Percentiles rank a stretch among this genome's conserved stretches.
These are phyloP conservation scores for Pterostichus madidus DNA, from an alignment of 2,888 invertebrate genomes.

Conservation along the genomic window DNA sequence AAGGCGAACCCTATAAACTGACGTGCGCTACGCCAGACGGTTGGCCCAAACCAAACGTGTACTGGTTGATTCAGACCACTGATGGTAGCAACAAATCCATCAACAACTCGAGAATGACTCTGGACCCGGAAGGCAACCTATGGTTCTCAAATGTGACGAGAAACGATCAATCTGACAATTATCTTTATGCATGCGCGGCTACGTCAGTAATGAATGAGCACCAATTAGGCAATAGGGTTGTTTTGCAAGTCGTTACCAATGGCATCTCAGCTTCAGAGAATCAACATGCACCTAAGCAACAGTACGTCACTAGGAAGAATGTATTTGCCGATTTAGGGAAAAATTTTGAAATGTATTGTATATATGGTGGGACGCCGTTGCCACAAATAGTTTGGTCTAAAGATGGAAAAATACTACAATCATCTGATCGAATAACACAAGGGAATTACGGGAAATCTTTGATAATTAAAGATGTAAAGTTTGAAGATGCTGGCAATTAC, in stretches of 20 bases:
- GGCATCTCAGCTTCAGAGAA: constrained; percentile 90
- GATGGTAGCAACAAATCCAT: constrained; percentile 91
- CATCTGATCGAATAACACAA: constrained; percentile 87
- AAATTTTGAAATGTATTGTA: constrained; percentile 93
- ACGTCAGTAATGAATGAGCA: constrained; percentile 95
- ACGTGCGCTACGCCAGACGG: constrained; percentile 97
- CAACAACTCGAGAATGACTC: constrained; percentile 95
- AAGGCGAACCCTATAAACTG: constrained; percentile 93
- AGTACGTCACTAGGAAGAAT: constrained; percentile 93
- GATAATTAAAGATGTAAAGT: constrained; percentile 90
- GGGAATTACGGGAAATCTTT: constrained; percentile 97
- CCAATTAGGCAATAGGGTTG: constrained; percentile 91
- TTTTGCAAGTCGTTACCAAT: constrained; percentile 87
- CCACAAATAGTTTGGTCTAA: constrained; percentile 97
- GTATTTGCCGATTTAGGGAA: constrained; percentile 92
- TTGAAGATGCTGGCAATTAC: constrained; percentile 94
- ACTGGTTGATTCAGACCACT: constrained; percentile 93
- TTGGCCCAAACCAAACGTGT: constrained; percentile 96
- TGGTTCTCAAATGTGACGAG: constrained; percentile 97
- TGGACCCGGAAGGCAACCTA: constrained; percentile 97
- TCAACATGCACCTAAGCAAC: constrained; percentile 86
- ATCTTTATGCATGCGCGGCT: constrained; percentile 96
- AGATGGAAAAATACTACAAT: constrained; percentile 84
- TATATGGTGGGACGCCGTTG: constrained; percentile 97
- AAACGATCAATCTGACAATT: constrained; percentile 89